Base-by-base conservation (phyloP, 2,888 invertebrate species). In the Dolichopus griseipennis region DNA sequence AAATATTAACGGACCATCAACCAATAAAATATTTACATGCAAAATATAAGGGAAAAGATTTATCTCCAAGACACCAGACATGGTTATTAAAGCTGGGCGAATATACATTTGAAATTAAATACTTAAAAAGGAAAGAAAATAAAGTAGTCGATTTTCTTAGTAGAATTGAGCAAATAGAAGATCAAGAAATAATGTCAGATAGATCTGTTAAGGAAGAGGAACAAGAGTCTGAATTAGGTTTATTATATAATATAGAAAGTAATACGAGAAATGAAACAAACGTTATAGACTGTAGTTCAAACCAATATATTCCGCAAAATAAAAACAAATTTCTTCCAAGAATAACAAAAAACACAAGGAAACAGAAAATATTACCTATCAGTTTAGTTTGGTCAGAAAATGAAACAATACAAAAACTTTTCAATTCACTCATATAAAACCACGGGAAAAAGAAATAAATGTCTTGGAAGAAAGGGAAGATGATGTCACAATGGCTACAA, bases 1-100 rank as follows among this genome's bases (percentile, higher is more conserved):
- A 22, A 2, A 62, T 70, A 6, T 33, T 67, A 43, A 70, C 70
- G 6, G 70, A 70, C 37, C 70, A 69, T 65, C 64, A 68, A 66
- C 66, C 68, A 27, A 41, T 68, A 64, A 68, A 68, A 52, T 68
- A 20, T 18, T 41, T 68, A 20, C 68, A 68, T 21, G 41, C 68
- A 0, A 66, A 68, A 52, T 66, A 65, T 66, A 64, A 43, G 66
- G 68, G 68, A 1, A 64, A 61, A 18, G 66, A 68, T 64, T 20
- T 64, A 20, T 61, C 43, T 15, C 65, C 66, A 52, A 63, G 64
- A 61, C 37, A 63, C 10, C 64, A 66, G 64, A 41, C 66, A 61
- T 68, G 68, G 68, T 20, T 68, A 15, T 21, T 66, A 34, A 66
- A 66, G 18, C 18, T 66, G 21, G 64, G 66, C 1, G 66, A 68